Base-by-base conservation (phyloP, 1,140 invertebrate genomes). In the Penaeus chinensis region DNA sequence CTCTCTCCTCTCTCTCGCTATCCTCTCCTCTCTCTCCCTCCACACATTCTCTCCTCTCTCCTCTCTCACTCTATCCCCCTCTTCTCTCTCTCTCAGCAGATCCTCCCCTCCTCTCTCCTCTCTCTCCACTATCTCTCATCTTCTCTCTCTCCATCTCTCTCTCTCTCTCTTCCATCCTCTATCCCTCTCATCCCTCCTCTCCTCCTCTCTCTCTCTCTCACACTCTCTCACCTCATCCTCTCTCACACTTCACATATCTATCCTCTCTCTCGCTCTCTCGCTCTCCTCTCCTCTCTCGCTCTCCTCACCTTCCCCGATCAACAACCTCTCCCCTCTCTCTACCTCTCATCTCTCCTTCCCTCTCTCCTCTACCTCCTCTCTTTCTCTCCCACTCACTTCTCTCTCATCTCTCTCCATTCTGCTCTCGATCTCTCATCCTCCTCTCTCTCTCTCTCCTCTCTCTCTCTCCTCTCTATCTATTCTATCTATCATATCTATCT, bases 111-210 rank as follows among this genome's bases (percentile, higher is more conserved):
- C 13, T 13, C 65, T 69, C 65, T 47, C 42, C 10, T 10, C 10
- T 10, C 10, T 10, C 42, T 10, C 10, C 42, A 5, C 10, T 47
- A 3, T 47, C 42, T 47, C 42, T 80, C 18, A n/a, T 18, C 20
- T 42, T 13, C 19, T 62, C 60, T 27, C 24, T 63, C 80, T 66
- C 27, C 63, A 60, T 82, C 80, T 66, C 63, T 66, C 80, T 82
- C 63, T 66, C 63, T 66, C 80, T 82, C 80, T 66, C 63, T 65
- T 60, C 63, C 80, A 37, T 32, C 37, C 80, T 82, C 63, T 66
- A 24, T 66, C 80, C 63, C 80, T 66, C 63, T 82, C 80, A 65
- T 60, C 37, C 63, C 37, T 60, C 63, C 80, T 66, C 63, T 82
- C 80, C 24, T 60, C 63, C 63, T 66, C 63, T 63, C 80, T 66